phyloP scores from a whole-genome alignment of 2,113 vertebrate species.

The Sinocyclocheilus anshuiensis region DNA sequence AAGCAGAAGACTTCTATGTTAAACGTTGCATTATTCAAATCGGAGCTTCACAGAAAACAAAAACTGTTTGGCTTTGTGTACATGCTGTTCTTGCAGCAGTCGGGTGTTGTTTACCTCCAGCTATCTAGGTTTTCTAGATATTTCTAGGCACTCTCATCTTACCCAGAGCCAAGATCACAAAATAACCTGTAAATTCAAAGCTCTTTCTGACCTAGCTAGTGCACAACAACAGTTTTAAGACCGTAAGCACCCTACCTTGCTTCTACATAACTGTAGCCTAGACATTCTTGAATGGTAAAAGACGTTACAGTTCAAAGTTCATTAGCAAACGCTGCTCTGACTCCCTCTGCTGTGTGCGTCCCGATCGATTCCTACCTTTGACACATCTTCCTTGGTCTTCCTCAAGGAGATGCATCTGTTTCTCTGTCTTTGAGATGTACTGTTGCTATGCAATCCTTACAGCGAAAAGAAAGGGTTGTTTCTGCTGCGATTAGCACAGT shows the following conservation, averaged over 20 bases:
- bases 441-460: conserved; percentile 46
- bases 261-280: background rate
- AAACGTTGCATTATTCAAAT: background rate
- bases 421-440: conserved; percentile 35
- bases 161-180: background rate
- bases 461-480: conserved; percentile 32
- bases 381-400: conserved; percentile 62
- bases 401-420: conserved; percentile 64
- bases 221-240: background rate
- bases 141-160: background rate
- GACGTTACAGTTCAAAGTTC: background rate
- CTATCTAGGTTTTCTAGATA: background rate
- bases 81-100: background rate
- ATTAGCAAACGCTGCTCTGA: background rate
- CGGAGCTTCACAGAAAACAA: background rate
- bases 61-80: background rate
- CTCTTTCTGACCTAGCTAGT: conserved; percentile 1
- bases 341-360: background rate
- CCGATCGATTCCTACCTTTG: conserved; percentile 57
- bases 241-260: background rate
- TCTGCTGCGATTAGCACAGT: conserved; percentile 27
- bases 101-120: conserved; percentile 1
- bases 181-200: background rate
- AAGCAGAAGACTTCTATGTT: background rate
- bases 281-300: background rate